Conservation (phyloP, 2,113 vertebrate genomes). For the Calonectris borealis region DNA sequence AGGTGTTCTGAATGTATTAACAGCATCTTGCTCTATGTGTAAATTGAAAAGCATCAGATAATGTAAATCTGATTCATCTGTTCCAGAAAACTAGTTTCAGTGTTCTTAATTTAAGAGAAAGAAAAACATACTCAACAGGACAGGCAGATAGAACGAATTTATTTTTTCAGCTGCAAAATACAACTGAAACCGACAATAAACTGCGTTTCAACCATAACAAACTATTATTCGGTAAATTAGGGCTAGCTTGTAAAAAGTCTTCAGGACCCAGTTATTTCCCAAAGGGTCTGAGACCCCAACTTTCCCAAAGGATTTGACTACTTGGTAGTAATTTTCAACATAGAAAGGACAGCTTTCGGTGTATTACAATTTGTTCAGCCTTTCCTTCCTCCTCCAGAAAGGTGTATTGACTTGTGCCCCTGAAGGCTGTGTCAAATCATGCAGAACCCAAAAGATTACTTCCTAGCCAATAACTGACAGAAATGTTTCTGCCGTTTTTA, state of each 20-base stretch:
- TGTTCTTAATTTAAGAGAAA: not conserved
- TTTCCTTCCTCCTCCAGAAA: not conserved
- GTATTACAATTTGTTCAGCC: not conserved
- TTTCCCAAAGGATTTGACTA: not conserved
- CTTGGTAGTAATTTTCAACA: not conserved
- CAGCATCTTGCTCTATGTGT: not conserved
- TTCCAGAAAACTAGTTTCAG: not conserved
- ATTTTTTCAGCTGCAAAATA: not conserved
- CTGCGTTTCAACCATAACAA: not conserved
- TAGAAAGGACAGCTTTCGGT: not conserved
- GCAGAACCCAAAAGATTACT: conserved; percentile 59
- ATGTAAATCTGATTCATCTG: not conserved
- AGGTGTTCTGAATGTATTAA: not conserved
- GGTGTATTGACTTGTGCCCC: conserved; percentile 26
- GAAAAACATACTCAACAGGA: not conserved
- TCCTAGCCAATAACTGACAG: conserved; percentile 50
- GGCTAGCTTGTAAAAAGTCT: not conserved
- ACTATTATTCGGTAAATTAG: not conserved
- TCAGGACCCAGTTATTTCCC: not conserved
- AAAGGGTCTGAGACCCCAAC: not conserved
- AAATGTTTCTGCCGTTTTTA: conserved; percentile 45
- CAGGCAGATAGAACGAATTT: not conserved
- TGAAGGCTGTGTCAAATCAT: conserved; percentile 5
- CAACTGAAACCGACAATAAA: not conserved
- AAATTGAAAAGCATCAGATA: not conserved